Percentiles rank a stretch among this genome's conserved stretches.
These are phyloP conservation scores for Sebastes glaucus DNA, from an alignment of 2,797 vertebrate species.

Conservation along the genomic window DNA sequence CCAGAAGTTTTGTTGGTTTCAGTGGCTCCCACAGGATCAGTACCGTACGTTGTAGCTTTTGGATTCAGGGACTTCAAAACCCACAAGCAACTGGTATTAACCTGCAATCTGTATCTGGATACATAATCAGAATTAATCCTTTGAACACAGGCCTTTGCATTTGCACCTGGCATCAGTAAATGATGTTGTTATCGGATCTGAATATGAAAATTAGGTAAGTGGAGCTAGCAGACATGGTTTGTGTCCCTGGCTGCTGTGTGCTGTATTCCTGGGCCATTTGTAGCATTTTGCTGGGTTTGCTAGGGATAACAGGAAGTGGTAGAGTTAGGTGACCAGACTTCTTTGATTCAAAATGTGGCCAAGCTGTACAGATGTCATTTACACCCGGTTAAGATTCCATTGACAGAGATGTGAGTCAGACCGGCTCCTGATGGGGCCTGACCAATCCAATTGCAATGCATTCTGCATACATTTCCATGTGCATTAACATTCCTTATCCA, in stretches of 20 bases:
- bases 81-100: neutral
- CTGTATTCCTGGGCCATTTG: neutral
- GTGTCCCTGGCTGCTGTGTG: neutral
- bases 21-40: neutral
- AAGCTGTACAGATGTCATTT: neutral
- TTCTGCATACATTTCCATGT: neutral
- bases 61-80: neutral
- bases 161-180: neutral
- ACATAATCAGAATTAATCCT: fast-evolving
- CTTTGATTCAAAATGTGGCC: neutral
- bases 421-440: neutral
- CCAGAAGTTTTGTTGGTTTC: neutral
- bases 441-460: neutral
- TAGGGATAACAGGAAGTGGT: neutral
- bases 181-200: neutral
- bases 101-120: no score
- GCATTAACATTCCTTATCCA: neutral
- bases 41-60: neutral
- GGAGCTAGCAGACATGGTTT: neutral
- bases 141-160: neutral
- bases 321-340: neutral
- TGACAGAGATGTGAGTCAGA: neutral
- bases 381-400: neutral
- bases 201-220: neutral
- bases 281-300: neutral